Base-by-base conservation (phyloP, 2,113 vertebrate genomes). In the Thymallus thymallus region DNA sequence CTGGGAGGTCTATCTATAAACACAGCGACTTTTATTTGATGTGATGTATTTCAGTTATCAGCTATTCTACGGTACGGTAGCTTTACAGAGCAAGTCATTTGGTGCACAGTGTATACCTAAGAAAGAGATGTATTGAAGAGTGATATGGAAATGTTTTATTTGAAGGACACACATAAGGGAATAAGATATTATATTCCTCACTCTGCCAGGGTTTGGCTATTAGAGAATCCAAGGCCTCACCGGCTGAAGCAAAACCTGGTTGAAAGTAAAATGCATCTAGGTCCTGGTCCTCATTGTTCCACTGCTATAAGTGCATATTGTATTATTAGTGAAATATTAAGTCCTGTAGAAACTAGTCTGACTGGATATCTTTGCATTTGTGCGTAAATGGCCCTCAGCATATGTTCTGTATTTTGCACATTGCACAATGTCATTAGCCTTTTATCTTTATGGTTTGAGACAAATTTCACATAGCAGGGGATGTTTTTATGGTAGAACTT, bases 121-220 rank as follows among this genome's bases (percentile, higher is more conserved):
- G 29, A 32, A 35, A 66, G 5, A 65, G 18, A 65, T 18, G 26
- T 2, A n/a, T 35, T 35, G 30, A 66, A 66, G 18, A 66, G 14
- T 1, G 65, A 60, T 80, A 82, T 79, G 80, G 80, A 80, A 76
- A 81, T 74, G 76, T 82, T 85, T 81, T 78, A 85, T 83, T 82
- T 89, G 86, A 89, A 90, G 86, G 86, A 87, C 89, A 90, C 82
- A 77, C 75, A 88, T 79, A 88, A 72, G 72, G 82, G 76, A n/a
- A 23, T 72, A 71, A 78, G 77, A 72, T 80, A 82, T 89, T 81
- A 80, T 16, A 80, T 80, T 82, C 32, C 79, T 80, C 77, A 55
- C 80, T 82, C 71, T 80, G 75, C 77, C 72, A 66, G 18, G 64
- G 64, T 9, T 58, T 81, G 75, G 82, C 89, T 86, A 78, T 86